Conservation (phyloP, 2,797 vertebrate genomes). For the Danio albolineatus region DNA sequence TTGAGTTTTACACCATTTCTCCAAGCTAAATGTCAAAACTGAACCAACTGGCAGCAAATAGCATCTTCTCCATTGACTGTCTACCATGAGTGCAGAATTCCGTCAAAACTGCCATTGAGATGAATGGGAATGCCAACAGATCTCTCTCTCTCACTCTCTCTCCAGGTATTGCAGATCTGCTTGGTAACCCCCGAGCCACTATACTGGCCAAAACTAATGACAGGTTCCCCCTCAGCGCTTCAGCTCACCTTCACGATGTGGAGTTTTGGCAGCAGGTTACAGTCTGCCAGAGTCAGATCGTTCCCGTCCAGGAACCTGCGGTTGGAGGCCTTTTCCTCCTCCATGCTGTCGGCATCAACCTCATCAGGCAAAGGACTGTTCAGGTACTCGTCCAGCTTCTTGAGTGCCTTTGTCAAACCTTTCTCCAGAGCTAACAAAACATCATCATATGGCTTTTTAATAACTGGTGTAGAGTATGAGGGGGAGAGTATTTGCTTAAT, state of each 20-base stretch:
- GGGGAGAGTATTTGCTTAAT: no score
- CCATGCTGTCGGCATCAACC: constrained; percentile 85
- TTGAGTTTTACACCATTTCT: neutral
- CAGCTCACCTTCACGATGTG: constrained; percentile 93
- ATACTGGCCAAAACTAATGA: neutral
- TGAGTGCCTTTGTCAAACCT: constrained; percentile 86
- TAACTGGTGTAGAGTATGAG: neutral
- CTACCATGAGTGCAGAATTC: neutral
- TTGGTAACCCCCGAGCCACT: neutral
- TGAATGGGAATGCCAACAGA: neutral
- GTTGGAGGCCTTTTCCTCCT: constrained; percentile 85
- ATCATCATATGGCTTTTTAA: constrained; percentile 6
- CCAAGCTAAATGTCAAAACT: neutral
- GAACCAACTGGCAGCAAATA: neutral
- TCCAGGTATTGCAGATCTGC: neutral
- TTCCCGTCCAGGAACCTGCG: constrained; percentile 93
- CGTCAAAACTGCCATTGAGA: neutral
- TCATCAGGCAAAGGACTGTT: constrained; percentile 88
- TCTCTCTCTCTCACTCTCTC: neutral
- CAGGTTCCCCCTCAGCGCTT: neutral
- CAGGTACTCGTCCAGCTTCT: constrained; percentile 92
- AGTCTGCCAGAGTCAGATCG: constrained; percentile 94
- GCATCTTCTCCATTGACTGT: neutral
- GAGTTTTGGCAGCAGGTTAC: constrained; percentile 97
- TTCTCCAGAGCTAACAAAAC: constrained; percentile 84